Evolutionary conservation across 2,888 invertebrate species (phyloP).

Genomic region (Blomia tropicalis): DNA sequence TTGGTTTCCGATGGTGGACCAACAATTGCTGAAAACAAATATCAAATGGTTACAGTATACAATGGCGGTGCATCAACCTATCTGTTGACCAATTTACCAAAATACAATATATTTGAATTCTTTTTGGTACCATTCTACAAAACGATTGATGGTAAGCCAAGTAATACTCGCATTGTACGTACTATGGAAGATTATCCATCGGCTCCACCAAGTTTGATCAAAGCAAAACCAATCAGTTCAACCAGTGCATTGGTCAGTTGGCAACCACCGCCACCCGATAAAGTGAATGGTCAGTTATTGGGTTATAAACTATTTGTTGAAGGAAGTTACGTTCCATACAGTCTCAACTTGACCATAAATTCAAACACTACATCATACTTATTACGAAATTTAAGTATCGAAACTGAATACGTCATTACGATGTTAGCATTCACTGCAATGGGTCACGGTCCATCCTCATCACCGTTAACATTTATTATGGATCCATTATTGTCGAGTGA

Average conservation of each 20-base stretch:
- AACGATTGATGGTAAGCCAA: conserved; percentile 70
- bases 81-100: conserved; percentile 50
- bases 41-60: conserved; percentile 51
- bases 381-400: conserved; percentile 68
- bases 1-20: not conserved
- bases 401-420: conserved; percentile 68
- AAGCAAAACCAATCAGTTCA: conserved; percentile 61
- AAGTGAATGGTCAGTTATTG: conserved; percentile 61
- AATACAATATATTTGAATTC: conserved; percentile 71
- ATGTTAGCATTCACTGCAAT: conserved; percentile 72
- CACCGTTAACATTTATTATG: conserved; percentile 44
- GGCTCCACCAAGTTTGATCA: conserved; percentile 58
- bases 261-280: conserved; percentile 58
- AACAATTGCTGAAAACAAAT: conserved; percentile 37
- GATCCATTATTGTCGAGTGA: conserved; percentile 30
- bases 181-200: conserved; percentile 74
- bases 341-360: conserved; percentile 69
- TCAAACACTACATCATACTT: conserved; percentile 71
- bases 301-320: conserved; percentile 67
- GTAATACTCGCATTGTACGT: conserved; percentile 61
- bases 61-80: conserved; percentile 41
- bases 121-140: conserved; percentile 80
- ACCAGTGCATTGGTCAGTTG: conserved; percentile 63
- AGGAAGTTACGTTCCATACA: conserved; percentile 47
- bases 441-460: conserved; percentile 74